Evolutionary conservation across 2,797 vertebrate genomes (phyloP), one percentile per base, ranked within the genome.

Genomic region (Girardinus metallicus): DNA sequence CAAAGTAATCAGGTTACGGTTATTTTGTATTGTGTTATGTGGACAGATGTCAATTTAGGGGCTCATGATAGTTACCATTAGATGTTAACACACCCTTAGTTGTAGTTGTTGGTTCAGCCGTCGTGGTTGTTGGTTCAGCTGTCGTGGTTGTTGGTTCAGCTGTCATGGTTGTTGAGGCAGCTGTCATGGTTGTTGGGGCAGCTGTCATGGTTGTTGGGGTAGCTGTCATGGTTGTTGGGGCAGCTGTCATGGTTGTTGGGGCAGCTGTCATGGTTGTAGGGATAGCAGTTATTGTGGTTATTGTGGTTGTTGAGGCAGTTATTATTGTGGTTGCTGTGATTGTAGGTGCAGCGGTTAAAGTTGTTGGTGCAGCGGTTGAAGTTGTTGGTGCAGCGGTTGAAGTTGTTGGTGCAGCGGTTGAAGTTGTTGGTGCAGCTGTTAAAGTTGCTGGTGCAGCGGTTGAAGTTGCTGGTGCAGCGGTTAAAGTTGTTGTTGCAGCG

Each of bases 1-100:
- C 3, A 53, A 55, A 41, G 15, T 21, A 12, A 41, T 16, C n/a
- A 9, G 2, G 62, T 0, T n/a, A 49, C 1, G 36, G 9, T 51
- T 51, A 51, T 23, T 51, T 51, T 51, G 6, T 8, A 51, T 7
- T 8, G 6, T 23, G 49, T 23, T 18, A 51, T 23, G 49, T 23
- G 49, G 7, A 51, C 18, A 43, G 10, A 70, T 70, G 1, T 74
- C 47, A 2, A 29, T 3, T 77, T 92, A 93, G 53, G 92, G 81
- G n/a, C 0, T 78, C 76, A 92, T 77, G 39, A 0, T 21, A 75
- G 15, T 68, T 43, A 81, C 36, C 0, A 0, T 0, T 31, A 62
- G 11, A 9, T 0, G 0, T 13, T 1, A 66, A 68, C 41, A 6
- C 47, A 0, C 0, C 57, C 16, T 9, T 49, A 77, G 0, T 26